These are phyloP conservation scores for Conus canariensis DNA, from an alignment of 2,888 invertebrate genomes.

Conservation along the genomic window DNA sequence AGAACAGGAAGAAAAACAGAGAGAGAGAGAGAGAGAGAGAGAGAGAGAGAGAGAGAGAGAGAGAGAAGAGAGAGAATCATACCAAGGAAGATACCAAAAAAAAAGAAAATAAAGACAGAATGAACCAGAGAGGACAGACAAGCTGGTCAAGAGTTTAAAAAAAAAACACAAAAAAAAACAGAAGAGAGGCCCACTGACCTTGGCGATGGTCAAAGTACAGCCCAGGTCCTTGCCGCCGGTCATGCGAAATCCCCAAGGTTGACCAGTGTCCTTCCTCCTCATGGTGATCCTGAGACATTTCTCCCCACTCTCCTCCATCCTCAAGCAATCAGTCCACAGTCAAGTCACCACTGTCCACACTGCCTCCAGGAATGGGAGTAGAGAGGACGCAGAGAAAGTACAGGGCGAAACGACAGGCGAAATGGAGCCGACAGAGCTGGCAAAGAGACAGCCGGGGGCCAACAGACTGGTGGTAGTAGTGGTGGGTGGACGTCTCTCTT, in stretches of 20 bases:
- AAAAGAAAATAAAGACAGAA: not conserved
- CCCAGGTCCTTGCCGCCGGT: conserved; percentile 72
- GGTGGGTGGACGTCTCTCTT: too few species aligned
- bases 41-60: not conserved
- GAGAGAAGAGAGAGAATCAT: not conserved
- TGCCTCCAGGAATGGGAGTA: not conserved
- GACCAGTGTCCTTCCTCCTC: conserved; percentile 67
- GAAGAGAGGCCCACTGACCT: conserved; percentile 58
- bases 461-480: not conserved
- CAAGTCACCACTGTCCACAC: not conserved
- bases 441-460: not conserved
- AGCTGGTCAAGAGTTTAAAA: too few species aligned
- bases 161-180: too few species aligned
- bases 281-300: conserved; percentile 53
- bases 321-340: not conserved
- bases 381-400: not conserved
- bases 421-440: not conserved
- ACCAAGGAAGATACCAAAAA: not conserved
- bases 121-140: too few species aligned
- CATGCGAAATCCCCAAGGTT: conserved; percentile 75
- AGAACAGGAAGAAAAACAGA: not conserved
- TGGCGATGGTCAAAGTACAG: conserved; percentile 67
- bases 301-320: not conserved
- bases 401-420: not conserved
- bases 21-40: not conserved